Conservation (phyloP, 2,888 invertebrate genomes). For the Hedychridium roseum region DNA sequence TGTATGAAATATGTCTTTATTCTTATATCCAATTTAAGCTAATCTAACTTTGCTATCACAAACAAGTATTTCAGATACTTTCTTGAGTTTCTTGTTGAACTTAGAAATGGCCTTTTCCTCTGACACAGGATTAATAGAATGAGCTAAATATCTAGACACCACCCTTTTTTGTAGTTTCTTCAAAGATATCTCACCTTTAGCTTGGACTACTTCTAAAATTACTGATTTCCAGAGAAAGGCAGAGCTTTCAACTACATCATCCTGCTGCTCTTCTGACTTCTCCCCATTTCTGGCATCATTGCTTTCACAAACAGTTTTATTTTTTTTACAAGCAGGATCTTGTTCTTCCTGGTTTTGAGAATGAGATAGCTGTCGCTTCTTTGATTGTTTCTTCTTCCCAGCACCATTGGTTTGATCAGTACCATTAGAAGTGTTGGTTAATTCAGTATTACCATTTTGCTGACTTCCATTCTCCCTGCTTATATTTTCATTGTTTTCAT, state of each 20-base stretch:
- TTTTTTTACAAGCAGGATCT: conserved; percentile 20
- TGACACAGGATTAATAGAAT: conserved; percentile 66
- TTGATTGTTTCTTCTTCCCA: conserved; percentile 41
- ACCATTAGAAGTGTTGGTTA: background rate
- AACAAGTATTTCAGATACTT: conserved; percentile 71
- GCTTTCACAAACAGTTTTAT: conserved; percentile 6
- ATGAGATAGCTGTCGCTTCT: conserved; percentile 37
- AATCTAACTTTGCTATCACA: conserved; percentile 69
- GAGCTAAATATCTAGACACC: conserved; percentile 69
- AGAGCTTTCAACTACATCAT: conserved; percentile 9
- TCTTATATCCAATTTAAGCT: too few relatives aligned
- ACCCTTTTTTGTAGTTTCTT: conserved; percentile 83
- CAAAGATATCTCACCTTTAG: conserved; percentile 72
- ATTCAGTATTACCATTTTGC: conserved; percentile 13
- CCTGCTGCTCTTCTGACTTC: conserved; percentile 17
- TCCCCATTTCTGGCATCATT: background rate
- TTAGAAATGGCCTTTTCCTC: conserved; percentile 74
- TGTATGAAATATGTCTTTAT: too few relatives aligned
- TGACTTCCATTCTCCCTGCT: conserved; percentile 44
- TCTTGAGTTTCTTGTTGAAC: conserved; percentile 76
- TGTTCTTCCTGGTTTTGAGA: conserved; percentile 14
- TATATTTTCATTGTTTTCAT: conserved; percentile 54
- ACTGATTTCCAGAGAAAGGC: conserved; percentile 51
- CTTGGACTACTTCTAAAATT: conserved; percentile 45
- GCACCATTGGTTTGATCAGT: conserved; percentile 1